Evolutionary conservation across 2,888 invertebrate species (phyloP).

Genomic region (Pristionchus exspectatus): DNA sequence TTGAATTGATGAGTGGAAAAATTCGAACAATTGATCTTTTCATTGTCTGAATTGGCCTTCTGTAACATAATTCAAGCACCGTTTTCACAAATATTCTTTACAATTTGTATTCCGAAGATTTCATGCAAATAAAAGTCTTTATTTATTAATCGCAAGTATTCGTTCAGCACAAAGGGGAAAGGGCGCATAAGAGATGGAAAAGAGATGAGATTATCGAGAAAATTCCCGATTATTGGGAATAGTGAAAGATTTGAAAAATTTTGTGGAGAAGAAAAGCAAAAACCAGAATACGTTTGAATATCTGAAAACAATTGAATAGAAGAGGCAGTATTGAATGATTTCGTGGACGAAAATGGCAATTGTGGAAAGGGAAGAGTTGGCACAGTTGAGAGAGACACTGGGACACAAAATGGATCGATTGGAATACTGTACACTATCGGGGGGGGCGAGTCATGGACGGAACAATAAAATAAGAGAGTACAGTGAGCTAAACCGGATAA

Average conservation of each 20-base stretch:
- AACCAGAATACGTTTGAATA: neutral
- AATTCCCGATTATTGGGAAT: neutral
- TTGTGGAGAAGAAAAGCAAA: neutral
- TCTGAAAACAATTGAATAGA: constrained; percentile 33
- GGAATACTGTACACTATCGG: constrained; percentile 31
- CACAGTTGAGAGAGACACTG: constrained; percentile 30
- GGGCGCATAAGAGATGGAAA: constrained; percentile 14
- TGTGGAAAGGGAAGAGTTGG: constrained; percentile 2
- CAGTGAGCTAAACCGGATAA: constrained; percentile 14
- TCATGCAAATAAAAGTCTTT: neutral
- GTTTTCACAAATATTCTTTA: neutral
- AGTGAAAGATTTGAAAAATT: constrained; percentile 22
- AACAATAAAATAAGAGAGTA: constrained; percentile 13
- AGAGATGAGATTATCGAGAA: neutral
- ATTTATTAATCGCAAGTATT: neutral
- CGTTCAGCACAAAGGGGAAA: constrained; percentile 6
- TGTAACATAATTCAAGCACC: no score
- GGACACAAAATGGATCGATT: neutral
- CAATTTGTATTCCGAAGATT: neutral
- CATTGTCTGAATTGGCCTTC: neutral
- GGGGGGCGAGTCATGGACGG: neutral
- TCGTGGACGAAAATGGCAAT: constrained; percentile 21
- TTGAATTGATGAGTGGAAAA: no score
- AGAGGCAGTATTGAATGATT: constrained; percentile 48
- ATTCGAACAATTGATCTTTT: no score